Percentiles rank a stretch among this genome's conserved stretches.
phyloP scores from a whole-genome alignment of 2,797 vertebrate species.

The Malurus splendens region DNA sequence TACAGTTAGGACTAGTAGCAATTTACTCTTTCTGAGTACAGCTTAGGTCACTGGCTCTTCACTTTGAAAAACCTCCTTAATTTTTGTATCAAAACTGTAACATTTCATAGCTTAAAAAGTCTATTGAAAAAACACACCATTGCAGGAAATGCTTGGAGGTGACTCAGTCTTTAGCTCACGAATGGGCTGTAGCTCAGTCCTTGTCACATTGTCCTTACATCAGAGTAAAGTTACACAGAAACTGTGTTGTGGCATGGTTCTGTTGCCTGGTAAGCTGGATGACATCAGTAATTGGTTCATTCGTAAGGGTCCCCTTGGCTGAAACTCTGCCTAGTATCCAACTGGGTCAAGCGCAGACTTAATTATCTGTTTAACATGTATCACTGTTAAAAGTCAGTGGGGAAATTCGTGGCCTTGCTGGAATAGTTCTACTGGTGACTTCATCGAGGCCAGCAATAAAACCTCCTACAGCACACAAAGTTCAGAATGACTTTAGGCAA shows the following conservation, averaged over 20 bases:
- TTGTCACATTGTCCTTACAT: not conserved
- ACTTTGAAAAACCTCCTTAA: not conserved
- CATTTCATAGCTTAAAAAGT: not conserved
- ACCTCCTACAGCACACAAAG: not conserved
- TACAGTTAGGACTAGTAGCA: not conserved
- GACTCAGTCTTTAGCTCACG: not conserved
- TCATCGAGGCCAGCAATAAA: not conserved
- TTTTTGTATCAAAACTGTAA: not conserved
- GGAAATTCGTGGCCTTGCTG: not conserved
- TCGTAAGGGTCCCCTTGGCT: not conserved
- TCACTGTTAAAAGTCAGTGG: not conserved
- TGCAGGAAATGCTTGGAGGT: not conserved
- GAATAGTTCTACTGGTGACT: not conserved
- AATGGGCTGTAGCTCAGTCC: not conserved
- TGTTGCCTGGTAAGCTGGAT: not conserved
- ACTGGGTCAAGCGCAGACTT: not conserved
- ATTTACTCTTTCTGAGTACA: not conserved
- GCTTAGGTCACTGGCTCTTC: not conserved
- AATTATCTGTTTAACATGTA: not conserved
- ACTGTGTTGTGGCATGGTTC: not conserved
- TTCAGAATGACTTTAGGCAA: not conserved
- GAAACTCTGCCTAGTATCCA: not conserved
- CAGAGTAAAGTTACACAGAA: not conserved
- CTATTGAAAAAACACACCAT: not conserved
- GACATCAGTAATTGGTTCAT: not conserved